These are phyloP conservation scores for Acyrthosiphon pisum DNA, from an alignment of 1,140 invertebrate species.

Conservation along the genomic window DNA sequence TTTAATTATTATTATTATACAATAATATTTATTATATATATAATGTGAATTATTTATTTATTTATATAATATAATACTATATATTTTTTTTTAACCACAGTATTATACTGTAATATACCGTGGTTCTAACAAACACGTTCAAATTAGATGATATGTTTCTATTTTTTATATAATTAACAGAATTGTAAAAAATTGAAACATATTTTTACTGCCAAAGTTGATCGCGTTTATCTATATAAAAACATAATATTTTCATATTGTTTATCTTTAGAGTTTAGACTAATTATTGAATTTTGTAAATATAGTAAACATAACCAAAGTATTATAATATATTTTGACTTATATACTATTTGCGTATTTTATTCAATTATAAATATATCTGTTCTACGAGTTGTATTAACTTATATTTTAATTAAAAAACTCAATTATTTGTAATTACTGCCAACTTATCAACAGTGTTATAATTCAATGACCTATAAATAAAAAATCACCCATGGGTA, in stretches of 20 bases:
- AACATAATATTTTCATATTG: conserved; percentile 3
- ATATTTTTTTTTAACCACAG: neutral
- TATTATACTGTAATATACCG: neutral
- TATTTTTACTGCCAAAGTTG: conserved; percentile 47
- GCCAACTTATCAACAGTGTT: too few species aligned
- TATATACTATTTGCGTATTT: neutral
- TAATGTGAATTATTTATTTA: conserved; percentile 41
- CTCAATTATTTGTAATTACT: too few species aligned
- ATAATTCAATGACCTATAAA: too few species aligned
- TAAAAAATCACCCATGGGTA: too few species aligned
- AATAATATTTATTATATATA: conserved; percentile 19
- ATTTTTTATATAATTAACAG: neutral
- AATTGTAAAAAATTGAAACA: conserved; percentile 34
- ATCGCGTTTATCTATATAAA: neutral
- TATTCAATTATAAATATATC: neutral
- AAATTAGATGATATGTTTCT: neutral
- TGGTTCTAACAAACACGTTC: neutral
- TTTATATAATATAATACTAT: conserved; percentile 13
- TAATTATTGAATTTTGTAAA: conserved; percentile 41
- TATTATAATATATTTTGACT: conserved; percentile 28
- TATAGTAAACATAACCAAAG: conserved; percentile 28
- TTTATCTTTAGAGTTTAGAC: neutral
- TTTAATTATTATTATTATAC: conserved; percentile 11
- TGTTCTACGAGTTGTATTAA: neutral
- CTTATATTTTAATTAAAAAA: too few species aligned